Percentiles rank a stretch among this genome's conserved stretches.
Evolutionary conservation across 2,797 vertebrate genomes (phyloP).

Genomic region (Etheostoma perlongum): DNA sequence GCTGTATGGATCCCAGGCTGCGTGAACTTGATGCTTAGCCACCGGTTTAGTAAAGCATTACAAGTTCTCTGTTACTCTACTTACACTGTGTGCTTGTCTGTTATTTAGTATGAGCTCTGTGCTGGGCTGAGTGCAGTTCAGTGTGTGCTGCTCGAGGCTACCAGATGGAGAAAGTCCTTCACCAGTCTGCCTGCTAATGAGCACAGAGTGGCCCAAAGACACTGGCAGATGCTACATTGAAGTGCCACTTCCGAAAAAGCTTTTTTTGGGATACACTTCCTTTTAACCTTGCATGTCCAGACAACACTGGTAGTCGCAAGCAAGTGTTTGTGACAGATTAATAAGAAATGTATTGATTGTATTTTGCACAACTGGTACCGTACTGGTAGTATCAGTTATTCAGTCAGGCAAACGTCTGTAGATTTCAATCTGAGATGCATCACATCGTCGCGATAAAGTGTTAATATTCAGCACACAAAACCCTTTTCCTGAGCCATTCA

Average conservation of each 20-base stretch:
- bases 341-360: conserved; percentile 2
- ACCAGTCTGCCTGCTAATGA: conserved; percentile 71
- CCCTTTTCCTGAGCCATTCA: neutral
- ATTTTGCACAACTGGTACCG: conserved; percentile 7
- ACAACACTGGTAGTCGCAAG: conserved; percentile 1
- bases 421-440: conserved; percentile 49
- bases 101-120: conserved; percentile 33
- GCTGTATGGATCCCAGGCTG: neutral
- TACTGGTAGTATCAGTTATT: conserved; percentile 14
- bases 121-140: conserved; percentile 20
- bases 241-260: conserved; percentile 32
- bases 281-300: conserved; percentile 32
- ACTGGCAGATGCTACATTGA: conserved; percentile 63
- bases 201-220: conserved; percentile 61
- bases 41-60: neutral
- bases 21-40: neutral
- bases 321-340: conserved; percentile 10
- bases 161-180: conserved; percentile 73
- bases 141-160: conserved; percentile 51
- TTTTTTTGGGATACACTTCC: conserved; percentile 32
- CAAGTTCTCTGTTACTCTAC: neutral
- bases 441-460: conserved; percentile 28
- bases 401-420: neutral
- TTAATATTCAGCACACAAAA: conserved; percentile 51
- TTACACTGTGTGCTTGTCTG: neutral